These are phyloP conservation scores for Malurus leucopterus DNA, from an alignment of 2,797 vertebrate species.

Conservation along the genomic window DNA sequence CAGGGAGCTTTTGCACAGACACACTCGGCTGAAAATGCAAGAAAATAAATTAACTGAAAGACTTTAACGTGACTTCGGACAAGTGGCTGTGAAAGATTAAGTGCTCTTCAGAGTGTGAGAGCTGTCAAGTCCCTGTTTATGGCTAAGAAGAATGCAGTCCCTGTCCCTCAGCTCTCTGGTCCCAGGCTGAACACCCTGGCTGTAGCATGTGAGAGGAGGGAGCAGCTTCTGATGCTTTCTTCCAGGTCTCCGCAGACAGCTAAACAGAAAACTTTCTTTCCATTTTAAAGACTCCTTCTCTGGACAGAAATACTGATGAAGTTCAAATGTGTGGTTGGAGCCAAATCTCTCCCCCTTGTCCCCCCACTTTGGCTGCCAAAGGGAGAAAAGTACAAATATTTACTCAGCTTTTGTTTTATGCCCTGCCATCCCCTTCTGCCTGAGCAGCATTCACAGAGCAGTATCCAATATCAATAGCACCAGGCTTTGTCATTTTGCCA, in stretches of 20 bases:
- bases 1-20: not conserved
- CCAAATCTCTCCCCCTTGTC: not conserved
- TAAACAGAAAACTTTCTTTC: not conserved
- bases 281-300: not conserved
- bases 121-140: rapidly evolving
- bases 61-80: not conserved
- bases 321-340: not conserved
- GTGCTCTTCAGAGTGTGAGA: not conserved
- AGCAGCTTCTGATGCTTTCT: not conserved
- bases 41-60: not conserved
- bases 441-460: not conserved
- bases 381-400: not conserved
- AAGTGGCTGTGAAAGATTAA: not conserved
- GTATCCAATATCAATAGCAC: not conserved
- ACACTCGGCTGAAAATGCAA: not conserved
- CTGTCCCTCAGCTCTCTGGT: not conserved
- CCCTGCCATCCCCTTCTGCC: not conserved
- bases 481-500: not conserved
- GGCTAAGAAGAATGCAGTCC: not conserved
- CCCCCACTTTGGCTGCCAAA: not conserved
- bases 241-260: not conserved
- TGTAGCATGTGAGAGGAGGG: not conserved
- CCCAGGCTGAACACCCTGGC: not conserved
- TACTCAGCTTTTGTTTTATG: not conserved
- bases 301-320: not conserved